These are phyloP conservation scores for Lasioglossum baleicum DNA, from an alignment of 1,140 invertebrate species.

Conservation along the genomic window DNA sequence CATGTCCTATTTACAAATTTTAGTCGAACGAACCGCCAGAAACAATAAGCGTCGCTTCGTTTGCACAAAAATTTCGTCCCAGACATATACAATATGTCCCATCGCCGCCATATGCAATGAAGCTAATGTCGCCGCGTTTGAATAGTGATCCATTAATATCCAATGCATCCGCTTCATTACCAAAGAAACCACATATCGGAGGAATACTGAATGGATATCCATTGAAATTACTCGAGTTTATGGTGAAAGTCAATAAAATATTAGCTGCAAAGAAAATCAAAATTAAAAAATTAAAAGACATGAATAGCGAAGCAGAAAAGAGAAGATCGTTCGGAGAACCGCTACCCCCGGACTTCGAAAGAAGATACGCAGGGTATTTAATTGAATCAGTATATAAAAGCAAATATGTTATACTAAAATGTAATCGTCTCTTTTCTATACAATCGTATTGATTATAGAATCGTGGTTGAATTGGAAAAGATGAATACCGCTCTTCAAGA, in stretches of 20 bases:
- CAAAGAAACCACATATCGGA: constrained; percentile 77
- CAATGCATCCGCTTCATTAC: constrained; percentile 74
- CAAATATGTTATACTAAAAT: background rate
- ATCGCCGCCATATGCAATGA: constrained; percentile 81
- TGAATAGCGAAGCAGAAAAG: constrained; percentile 95
- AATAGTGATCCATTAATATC: constrained; percentile 82
- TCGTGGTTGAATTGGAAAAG: constrained; percentile 94
- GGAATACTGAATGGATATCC: constrained; percentile 90
- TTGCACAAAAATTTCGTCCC: constrained; percentile 90
- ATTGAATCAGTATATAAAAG: constrained; percentile 8
- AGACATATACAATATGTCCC: constrained; percentile 82
- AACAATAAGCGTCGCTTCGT: constrained; percentile 92
- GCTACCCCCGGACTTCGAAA: constrained; percentile 92
- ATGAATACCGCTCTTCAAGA: constrained; percentile 94
- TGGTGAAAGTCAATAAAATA: constrained; percentile 94
- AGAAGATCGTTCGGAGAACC: constrained; percentile 88
- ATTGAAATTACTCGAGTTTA: constrained; percentile 89
- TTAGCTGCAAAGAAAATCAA: constrained; percentile 90
- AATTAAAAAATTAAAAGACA: constrained; percentile 89
- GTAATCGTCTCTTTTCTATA: constrained; percentile 1
- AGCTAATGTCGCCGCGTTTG: constrained; percentile 77
- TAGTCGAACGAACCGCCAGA: constrained; percentile 94
- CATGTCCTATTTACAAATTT: constrained; percentile 46
- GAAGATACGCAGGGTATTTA: constrained; percentile 88
- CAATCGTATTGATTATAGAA: constrained; percentile 65